These are phyloP conservation scores for Martes martes DNA, from an alignment of 2,113 vertebrate genomes.

Conservation along the genomic window DNA sequence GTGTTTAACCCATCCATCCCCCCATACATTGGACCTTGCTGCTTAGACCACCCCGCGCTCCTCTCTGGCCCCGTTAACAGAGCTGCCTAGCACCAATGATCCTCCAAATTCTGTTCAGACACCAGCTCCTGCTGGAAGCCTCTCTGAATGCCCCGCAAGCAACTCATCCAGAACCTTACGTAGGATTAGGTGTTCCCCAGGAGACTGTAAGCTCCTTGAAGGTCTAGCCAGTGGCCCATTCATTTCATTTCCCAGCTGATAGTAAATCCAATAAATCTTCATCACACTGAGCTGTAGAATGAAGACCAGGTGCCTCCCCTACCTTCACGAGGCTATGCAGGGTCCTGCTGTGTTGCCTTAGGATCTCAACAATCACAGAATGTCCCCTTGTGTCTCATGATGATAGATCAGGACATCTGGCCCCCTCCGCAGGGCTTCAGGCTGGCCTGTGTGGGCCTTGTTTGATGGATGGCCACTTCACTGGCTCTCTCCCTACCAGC, in stretches of 20 bases:
- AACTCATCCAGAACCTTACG: neutral
- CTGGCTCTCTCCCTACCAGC: neutral
- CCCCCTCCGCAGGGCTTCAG: neutral
- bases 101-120: neutral
- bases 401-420: neutral
- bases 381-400: accelerated
- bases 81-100: neutral
- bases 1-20: neutral
- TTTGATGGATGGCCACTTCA: neutral
- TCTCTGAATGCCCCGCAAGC: neutral
- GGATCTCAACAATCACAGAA: neutral
- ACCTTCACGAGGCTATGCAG: neutral
- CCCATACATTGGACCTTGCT: no score
- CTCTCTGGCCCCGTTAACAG: neutral
- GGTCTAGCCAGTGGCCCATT: neutral
- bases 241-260: neutral
- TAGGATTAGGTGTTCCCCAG: neutral
- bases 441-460: neutral
- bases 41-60: neutral
- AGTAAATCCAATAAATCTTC: neutral
- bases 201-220: neutral
- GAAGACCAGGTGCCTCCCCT: neutral
- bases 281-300: neutral
- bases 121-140: neutral
- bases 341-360: neutral